Conservation (phyloP, 30 jellyfish, hydroid and myxozoan genomes). For the Aurelia aurita region DNA sequence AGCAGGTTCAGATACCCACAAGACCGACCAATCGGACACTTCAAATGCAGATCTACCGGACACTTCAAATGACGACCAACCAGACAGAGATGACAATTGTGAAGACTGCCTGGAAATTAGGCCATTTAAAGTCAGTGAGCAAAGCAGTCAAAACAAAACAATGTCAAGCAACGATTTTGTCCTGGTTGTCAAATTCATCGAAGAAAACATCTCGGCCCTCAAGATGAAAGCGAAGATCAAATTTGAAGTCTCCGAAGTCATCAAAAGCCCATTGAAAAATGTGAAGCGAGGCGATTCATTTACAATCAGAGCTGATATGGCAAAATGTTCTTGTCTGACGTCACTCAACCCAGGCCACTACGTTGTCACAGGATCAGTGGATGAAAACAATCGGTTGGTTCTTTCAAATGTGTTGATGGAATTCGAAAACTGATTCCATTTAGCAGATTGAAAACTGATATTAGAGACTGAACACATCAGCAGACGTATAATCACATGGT, state of each 20-base stretch:
- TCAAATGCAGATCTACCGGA: neutral
- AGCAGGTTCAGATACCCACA: neutral
- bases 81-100: slow-evolving; percentile 13
- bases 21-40: neutral
- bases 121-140: neutral
- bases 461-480: too few relatives aligned
- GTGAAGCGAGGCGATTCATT: slow-evolving; percentile 9
- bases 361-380: slow-evolving; percentile 31
- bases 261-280: neutral
- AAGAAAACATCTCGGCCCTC: slow-evolving; percentile 5
- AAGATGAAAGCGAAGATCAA: slow-evolving; percentile 17
- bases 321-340: slow-evolving; percentile 25
- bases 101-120: slow-evolving; percentile 12
- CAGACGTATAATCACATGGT: too few relatives aligned
- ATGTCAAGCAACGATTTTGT: slow-evolving; percentile 8
- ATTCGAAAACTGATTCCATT: neutral
- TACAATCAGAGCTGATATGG: slow-evolving; percentile 4
- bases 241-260: slow-evolving; percentile 21
- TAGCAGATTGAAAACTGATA: too few relatives aligned
- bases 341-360: slow-evolving; percentile 35
- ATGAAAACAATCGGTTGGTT: slow-evolving; percentile 1
- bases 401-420: slow-evolving; percentile 21
- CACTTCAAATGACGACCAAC: neutral
- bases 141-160: neutral
- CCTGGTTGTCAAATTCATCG: slow-evolving; percentile 24